Evolutionary conservation across 2,797 vertebrate genomes (phyloP).

Genomic region (Oreortyx pictus): DNA sequence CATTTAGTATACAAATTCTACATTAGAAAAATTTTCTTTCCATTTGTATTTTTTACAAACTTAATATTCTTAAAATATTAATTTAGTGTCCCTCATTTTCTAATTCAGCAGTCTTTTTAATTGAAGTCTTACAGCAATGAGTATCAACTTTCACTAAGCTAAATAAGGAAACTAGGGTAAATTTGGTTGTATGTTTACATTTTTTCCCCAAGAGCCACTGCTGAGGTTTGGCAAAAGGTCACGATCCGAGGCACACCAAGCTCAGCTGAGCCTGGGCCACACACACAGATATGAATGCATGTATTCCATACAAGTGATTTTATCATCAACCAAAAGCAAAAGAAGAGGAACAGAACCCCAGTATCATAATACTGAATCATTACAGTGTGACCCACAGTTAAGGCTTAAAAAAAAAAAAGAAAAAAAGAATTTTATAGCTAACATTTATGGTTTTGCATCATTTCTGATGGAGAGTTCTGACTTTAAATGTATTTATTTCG

Average conservation of each 20-base stretch:
- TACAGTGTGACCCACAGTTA: background rate
- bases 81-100: background rate
- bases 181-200: conserved; percentile 67
- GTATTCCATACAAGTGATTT: background rate
- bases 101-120: background rate
- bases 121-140: background rate
- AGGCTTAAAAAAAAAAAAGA: conserved; percentile 14
- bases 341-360: background rate
- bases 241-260: conserved; percentile 29
- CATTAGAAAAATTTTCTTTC: background rate
- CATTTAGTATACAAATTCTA: background rate
- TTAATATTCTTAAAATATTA: background rate
- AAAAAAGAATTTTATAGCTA: conserved; percentile 38
- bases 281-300: conserved; percentile 40
- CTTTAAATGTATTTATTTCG: conserved; percentile 25
- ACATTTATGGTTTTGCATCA: conserved; percentile 50
- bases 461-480: conserved; percentile 50
- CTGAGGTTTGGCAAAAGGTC: conserved; percentile 73
- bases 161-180: conserved; percentile 62
- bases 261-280: conserved; percentile 45
- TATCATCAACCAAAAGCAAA: background rate
- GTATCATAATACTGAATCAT: background rate
- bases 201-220: conserved; percentile 38
- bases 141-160: conserved; percentile 17
- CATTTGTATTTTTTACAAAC: background rate